A percentile compares a stretch with the other conserved stretches of the same genome.
phyloP scores from a whole-genome alignment of 2,888 invertebrate genomes.

The Muscina levida region DNA sequence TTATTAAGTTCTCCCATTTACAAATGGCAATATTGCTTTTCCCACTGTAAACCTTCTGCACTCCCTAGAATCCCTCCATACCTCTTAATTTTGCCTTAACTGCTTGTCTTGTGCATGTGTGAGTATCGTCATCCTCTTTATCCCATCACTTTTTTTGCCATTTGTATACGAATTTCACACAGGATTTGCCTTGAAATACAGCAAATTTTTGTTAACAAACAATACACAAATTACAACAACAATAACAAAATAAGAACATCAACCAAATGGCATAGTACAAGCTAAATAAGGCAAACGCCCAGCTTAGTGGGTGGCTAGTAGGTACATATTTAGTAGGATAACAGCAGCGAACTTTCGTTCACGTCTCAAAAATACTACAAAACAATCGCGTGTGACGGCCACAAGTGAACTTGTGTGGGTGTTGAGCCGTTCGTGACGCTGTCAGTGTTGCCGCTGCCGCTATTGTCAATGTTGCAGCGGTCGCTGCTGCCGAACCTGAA shows the following conservation, averaged over 20 bases:
- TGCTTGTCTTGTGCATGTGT: neutral
- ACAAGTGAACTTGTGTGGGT: constrained; percentile 32
- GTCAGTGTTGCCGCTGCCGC: constrained; percentile 1
- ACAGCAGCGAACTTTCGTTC: neutral
- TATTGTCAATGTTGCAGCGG: neutral
- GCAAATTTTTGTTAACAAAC: constrained; percentile 24
- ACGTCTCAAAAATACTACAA: constrained; percentile 40
- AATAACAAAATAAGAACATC: constrained; percentile 22
- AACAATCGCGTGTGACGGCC: constrained; percentile 3
- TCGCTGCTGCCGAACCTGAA: constrained; percentile 36
- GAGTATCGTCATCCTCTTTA: neutral
- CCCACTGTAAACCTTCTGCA: too few relatives aligned
- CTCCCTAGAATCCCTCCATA: too few relatives aligned
- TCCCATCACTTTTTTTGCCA: neutral
- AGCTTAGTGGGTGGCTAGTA: neutral
- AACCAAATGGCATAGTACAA: constrained; percentile 2
- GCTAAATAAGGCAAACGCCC: too few relatives aligned
- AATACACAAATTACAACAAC: constrained; percentile 42
- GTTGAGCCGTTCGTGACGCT: constrained; percentile 15
- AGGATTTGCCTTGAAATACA: constrained; percentile 19
- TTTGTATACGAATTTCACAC: neutral
- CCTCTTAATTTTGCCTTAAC: too few relatives aligned
- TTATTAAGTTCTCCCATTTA: too few relatives aligned
- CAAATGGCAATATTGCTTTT: too few relatives aligned
- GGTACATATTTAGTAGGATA: too few relatives aligned